A percentile compares a stretch with the other conserved stretches of the same genome.
Conservation (phyloP, 2,113 vertebrate species). For the Suricata suricatta region DNA sequence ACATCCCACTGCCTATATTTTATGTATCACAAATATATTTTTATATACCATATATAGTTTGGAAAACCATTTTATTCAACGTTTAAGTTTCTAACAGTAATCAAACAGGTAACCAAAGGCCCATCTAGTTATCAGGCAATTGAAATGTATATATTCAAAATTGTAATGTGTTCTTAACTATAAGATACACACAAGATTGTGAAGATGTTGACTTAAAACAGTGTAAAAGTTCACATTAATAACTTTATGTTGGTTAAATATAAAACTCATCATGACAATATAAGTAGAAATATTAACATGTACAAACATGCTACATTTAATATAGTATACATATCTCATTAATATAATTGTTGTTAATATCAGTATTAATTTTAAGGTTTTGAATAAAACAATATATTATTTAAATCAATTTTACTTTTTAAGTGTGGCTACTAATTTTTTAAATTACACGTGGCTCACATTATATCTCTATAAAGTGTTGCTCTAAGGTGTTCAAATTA, state of each 20-base stretch:
- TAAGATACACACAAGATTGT: not conserved
- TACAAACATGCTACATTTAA: not conserved
- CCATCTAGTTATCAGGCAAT: accelerated
- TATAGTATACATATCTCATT: not conserved
- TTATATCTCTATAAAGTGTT: not conserved
- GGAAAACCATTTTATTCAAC: not conserved
- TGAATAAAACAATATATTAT: not conserved
- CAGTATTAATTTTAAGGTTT: not conserved
- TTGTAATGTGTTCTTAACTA: not conserved
- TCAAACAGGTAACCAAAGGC: not conserved
- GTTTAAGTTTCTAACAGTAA: not conserved
- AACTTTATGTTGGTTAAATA: not conserved
- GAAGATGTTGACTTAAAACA: not conserved
- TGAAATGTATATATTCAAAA: not conserved
- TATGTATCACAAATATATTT: not conserved
- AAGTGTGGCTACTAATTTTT: not conserved
- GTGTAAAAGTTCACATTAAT: not conserved
- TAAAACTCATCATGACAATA: not conserved
- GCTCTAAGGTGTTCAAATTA: not conserved
- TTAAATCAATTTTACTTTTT: not conserved
- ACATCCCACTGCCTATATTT: not conserved
- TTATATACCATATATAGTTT: not conserved
- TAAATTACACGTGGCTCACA: not conserved
- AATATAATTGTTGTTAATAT: not conserved
- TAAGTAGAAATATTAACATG: not conserved